Evolutionary conservation across 2,888 invertebrate species (phyloP), one percentile per base, ranked within the genome.

Genomic region (Andrena chrysosceles): DNA sequence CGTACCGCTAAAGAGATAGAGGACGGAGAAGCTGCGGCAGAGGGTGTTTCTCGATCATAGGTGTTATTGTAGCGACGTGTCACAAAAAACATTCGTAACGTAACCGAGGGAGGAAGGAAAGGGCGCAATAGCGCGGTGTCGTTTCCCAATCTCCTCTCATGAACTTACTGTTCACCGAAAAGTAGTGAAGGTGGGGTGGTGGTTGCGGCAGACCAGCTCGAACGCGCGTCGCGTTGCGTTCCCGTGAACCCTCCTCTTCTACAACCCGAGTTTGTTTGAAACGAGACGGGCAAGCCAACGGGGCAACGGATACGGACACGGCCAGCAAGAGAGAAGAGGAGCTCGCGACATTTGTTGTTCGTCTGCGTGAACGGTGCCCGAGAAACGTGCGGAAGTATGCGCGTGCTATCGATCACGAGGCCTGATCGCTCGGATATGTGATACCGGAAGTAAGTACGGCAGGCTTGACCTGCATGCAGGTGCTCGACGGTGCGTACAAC

Each of bases 371-470:
- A 87, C 72, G 71, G 81, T 79, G 66, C 42, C 42, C 68, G 83
- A 70, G 83, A 59, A 82, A 80, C 77, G 68, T 60, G 66, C 62
- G 82, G 73, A 80, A 72, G 72, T 83, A 85, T 89, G 88, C 87
- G 87, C 89, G 89, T 84, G 83, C 10, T 81, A 87, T 86, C 82
- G 87, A 84, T 89, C 81, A 86, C 88, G 80, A 84, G 87, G 63
- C 70, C 81, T 66, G 86, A 86, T 85, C 84, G 60, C 77, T 35
- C 78, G 84, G 85, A 85, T 86, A 89, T 90, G 89, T 85, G 89
- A 87, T 85, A 87, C 88, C 81, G 93, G 90, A 74, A 92, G 91
- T 68, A 90, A 82, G 73, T 79, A 86, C 81, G 88, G 86, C 87
- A 84, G 88, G 87, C 77, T 85, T 70, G 85, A 87, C 87, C 87